A percentile compares a stretch with the other conserved stretches of the same genome.
phyloP scores from a whole-genome alignment of 2,888 invertebrate species.

The Epicampocera succincta region DNA sequence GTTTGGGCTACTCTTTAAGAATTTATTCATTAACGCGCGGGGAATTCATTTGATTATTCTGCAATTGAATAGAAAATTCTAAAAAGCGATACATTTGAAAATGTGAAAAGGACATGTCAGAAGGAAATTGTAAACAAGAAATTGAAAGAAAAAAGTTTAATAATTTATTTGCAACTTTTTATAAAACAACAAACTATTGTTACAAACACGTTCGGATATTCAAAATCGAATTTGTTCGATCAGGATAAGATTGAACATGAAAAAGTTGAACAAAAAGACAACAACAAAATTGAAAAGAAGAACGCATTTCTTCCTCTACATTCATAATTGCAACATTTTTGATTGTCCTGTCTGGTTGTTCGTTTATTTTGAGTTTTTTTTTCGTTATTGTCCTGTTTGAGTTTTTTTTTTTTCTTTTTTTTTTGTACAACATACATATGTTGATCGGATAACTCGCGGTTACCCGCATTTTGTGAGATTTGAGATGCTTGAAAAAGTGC shows the following conservation, averaged over 20 bases:
- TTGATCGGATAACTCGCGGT: conserved; percentile 77
- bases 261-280: conserved; percentile 56
- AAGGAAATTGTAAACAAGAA: conserved; percentile 37
- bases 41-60: conserved; percentile 11
- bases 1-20: background rate
- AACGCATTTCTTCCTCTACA: conserved; percentile 25
- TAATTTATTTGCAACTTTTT: conserved; percentile 60
- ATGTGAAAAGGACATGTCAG: conserved; percentile 53
- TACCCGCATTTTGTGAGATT: conserved; percentile 75
- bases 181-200: conserved; percentile 68
- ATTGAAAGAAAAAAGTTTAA: conserved; percentile 51
- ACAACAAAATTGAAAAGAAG: conserved; percentile 20
- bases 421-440: conserved; percentile 69
- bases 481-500: conserved; percentile 34
- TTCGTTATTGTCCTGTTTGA: conserved; percentile 48
- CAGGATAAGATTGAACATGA: conserved; percentile 64
- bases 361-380: conserved; percentile 5
- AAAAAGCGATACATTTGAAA: conserved; percentile 43
- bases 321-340: conserved; percentile 45
- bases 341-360: conserved; percentile 48
- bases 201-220: conserved; percentile 71
- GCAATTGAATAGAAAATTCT: conserved; percentile 29
- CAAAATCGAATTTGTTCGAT: conserved; percentile 73
- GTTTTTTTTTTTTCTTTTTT: too few species aligned
- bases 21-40: conserved; percentile 46